Percentiles rank a stretch among this genome's conserved stretches.
Conservation (phyloP, 2,797 vertebrate species). For the Nothura maculosa region DNA sequence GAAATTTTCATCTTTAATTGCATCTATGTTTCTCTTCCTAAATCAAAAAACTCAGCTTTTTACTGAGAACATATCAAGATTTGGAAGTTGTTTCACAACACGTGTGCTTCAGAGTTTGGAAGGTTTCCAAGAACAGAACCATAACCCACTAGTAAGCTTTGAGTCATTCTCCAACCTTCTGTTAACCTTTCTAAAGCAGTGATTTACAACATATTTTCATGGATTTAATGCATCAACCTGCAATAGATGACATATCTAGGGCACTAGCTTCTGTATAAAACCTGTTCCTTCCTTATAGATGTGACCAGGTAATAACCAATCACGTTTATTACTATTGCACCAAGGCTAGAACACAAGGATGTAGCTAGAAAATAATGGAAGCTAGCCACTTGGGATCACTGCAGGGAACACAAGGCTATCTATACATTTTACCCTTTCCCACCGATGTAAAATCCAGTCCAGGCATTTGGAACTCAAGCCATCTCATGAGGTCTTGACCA, state of each 20-base stretch:
- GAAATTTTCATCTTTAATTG: too few relatives aligned
- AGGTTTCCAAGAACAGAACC: not conserved
- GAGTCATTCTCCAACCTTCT: not conserved
- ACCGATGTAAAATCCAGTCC: rapidly evolving
- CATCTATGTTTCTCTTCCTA: too few relatives aligned
- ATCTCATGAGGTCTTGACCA: not conserved
- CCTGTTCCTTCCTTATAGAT: not conserved
- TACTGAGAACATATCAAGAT: not conserved
- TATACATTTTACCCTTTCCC: rapidly evolving
- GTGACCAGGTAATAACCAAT: not conserved
- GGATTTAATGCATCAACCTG: not conserved
- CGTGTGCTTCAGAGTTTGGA: not conserved
- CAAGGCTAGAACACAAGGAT: not conserved
- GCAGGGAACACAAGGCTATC: rapidly evolving
- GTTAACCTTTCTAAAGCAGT: not conserved
- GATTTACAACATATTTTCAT: rapidly evolving
- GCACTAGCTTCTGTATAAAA: rapidly evolving
- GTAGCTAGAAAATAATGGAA: not conserved
- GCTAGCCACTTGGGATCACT: not conserved
- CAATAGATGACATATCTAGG: not conserved
- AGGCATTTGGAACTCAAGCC: not conserved
- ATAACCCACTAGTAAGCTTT: not conserved
- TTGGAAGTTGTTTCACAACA: not conserved
- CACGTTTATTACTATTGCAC: rapidly evolving
- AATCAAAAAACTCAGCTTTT: too few relatives aligned